Percentiles rank a stretch among this genome's conserved stretches.
Conservation (phyloP, 2,888 invertebrate genomes). For the Polyploca ridens region DNA sequence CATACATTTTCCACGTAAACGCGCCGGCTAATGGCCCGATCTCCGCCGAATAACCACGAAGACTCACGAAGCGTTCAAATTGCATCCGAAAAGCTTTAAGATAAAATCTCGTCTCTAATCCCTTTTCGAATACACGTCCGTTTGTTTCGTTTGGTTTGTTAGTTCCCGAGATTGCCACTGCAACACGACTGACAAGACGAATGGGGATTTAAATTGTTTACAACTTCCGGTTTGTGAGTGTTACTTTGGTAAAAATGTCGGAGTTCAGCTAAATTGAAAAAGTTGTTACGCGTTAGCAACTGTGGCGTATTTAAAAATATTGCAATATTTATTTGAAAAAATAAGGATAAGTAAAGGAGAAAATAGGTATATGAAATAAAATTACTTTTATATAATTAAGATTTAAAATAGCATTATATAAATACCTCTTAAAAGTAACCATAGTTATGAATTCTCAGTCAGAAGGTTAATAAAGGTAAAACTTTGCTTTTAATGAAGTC, state of each 20-base stretch:
- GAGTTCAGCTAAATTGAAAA: background rate
- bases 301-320: background rate
- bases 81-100: background rate
- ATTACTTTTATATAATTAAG: background rate
- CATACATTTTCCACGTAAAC: slow-evolving; percentile 39
- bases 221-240: background rate
- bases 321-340: too few relatives aligned
- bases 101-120: background rate
- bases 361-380: too few relatives aligned
- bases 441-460: slow-evolving; percentile 17
- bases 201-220: slow-evolving; percentile 9
- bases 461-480: slow-evolving; percentile 26
- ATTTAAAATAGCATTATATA: background rate
- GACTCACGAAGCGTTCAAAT: slow-evolving; percentile 6
- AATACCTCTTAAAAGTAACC: slow-evolving; percentile 16
- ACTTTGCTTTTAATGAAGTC: slow-evolving; percentile 28
- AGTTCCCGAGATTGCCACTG: background rate
- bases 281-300: background rate
- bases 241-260: slow-evolving; percentile 4
- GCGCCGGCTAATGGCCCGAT: slow-evolving; percentile 31
- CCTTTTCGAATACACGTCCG: background rate
- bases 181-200: slow-evolving; percentile 5
- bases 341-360: too few relatives aligned
- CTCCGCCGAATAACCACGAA: background rate
- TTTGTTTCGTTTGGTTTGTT: slow-evolving; percentile 1